Conservation (phyloP, 2,888 invertebrate genomes). For the Zhengitettix transpicula region DNA sequence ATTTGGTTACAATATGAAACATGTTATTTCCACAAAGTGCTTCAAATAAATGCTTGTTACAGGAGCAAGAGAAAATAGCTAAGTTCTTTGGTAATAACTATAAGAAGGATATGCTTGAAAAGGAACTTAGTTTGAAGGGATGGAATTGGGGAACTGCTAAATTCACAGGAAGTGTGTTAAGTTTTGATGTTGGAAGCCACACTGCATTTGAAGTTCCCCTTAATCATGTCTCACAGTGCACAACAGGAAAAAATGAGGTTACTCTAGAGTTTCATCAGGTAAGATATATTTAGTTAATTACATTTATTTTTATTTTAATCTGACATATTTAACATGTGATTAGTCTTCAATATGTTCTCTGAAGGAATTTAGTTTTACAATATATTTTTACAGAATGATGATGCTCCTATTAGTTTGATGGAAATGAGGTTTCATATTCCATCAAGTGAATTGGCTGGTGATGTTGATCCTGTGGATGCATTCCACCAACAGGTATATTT, state of each 20-base stretch:
- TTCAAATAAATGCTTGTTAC: not conserved
- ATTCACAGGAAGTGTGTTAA: constrained; percentile 74
- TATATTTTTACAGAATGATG: constrained; percentile 65
- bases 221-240: constrained; percentile 89
- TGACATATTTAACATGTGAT: too few species aligned
- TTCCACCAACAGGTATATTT: constrained; percentile 62
- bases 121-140: constrained; percentile 85
- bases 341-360: too few species aligned
- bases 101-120: constrained; percentile 71
- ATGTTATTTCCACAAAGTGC: not conserved
- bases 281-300: constrained; percentile 12
- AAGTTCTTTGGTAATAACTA: constrained; percentile 76
- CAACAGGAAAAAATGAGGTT: constrained; percentile 93
- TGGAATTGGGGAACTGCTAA: constrained; percentile 99
- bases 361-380: too few species aligned
- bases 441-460: constrained; percentile 67
- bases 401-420: constrained; percentile 89
- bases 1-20: not conserved
- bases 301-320: too few species aligned
- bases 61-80: constrained; percentile 86
- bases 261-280: constrained; percentile 94
- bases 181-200: constrained; percentile 66
- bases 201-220: constrained; percentile 93
- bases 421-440: constrained; percentile 98
- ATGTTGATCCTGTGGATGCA: constrained; percentile 87